phyloP scores from a whole-genome alignment of 1,140 invertebrate species.

The Neodiprion lecontei region DNA sequence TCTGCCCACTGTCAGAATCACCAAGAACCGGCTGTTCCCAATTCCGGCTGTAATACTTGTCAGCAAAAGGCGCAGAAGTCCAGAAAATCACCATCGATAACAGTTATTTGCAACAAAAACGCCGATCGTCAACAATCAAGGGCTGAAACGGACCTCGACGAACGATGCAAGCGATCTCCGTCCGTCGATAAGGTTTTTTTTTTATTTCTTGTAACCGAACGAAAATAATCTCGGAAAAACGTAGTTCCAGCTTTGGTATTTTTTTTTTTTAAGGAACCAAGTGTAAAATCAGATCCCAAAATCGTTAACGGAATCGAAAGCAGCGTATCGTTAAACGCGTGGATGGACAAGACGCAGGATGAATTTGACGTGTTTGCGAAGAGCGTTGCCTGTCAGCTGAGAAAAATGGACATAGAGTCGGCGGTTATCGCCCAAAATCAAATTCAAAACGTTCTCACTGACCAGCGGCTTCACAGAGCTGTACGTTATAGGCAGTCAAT shows the following conservation, averaged over 20 bases:
- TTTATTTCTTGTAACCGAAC: background rate
- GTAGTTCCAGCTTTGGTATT: background rate
- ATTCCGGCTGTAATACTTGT: background rate
- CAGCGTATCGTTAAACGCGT: background rate
- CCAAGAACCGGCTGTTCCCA: background rate
- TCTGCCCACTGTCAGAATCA: background rate
- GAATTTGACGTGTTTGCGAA: slow-evolving; percentile 31
- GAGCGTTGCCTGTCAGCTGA: slow-evolving; percentile 27
- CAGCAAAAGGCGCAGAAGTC: background rate
- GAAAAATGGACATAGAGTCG: slow-evolving; percentile 22
- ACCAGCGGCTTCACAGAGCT: background rate
- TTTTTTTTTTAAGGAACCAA: background rate
- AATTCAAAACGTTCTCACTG: slow-evolving; percentile 31
- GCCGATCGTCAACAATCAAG: background rate
- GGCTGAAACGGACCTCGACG: background rate
- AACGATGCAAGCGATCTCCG: background rate
- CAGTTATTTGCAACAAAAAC: slow-evolving; percentile 5
- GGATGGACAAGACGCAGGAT: slow-evolving; percentile 12
- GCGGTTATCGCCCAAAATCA: slow-evolving; percentile 26
- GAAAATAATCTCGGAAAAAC: no score
- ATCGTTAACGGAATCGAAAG: background rate
- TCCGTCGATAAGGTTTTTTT: background rate
- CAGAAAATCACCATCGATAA: background rate
- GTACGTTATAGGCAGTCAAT: slow-evolving; percentile 13
- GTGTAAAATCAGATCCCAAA: background rate